Evolutionary conservation across 2,113 vertebrate genomes (phyloP), one percentile per base, ranked within the genome.

Genomic region (Damaliscus lunatus): DNA sequence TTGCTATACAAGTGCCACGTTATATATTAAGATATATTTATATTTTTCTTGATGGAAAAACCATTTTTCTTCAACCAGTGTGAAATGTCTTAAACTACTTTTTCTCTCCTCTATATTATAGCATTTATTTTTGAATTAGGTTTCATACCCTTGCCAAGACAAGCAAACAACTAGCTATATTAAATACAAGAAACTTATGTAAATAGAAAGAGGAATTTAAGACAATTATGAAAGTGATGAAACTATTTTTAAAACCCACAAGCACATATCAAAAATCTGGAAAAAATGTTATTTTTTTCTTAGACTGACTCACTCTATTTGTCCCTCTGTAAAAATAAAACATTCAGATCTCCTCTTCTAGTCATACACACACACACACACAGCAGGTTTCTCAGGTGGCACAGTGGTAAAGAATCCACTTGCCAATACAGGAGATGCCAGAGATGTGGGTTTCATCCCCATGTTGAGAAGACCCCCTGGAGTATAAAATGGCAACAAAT

Each of bases 11-110:
- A 86, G 57, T 82, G 8, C 36, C 31, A 88, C 5, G 48, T 77
- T 64, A 57, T 80, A 53, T 55, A 96, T 77, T 96, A 80, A 83
- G 40, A 91, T 86, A 89, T 23, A 91, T 86, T 91, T 62, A 82
- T 59, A 88, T 77, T 64, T 88, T 88, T 27, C 12, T 55, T 60
- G 3, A 67, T 78, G 81, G 21, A 96, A 83, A 97, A 85, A 48
- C 13, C 3, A 62, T 89, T 84, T 78, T 94, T 78, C 36, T 62
- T 81, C 25, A 91, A 88, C n/a, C 14, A 86, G 1, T n/a, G 10
- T 33, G 13, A 74, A 4, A 31, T 36, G 12, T 27, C 57, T 97
- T 81, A 81, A 78, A 40, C 14, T 88, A 85, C 2, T 23, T 52
- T 55, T 50, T 48, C 16, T 83, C 59, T 84, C 25, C 23, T 55